phyloP scores from a whole-genome alignment of 2,797 vertebrate genomes.

The Microctenopoma stevenorrisi region DNA sequence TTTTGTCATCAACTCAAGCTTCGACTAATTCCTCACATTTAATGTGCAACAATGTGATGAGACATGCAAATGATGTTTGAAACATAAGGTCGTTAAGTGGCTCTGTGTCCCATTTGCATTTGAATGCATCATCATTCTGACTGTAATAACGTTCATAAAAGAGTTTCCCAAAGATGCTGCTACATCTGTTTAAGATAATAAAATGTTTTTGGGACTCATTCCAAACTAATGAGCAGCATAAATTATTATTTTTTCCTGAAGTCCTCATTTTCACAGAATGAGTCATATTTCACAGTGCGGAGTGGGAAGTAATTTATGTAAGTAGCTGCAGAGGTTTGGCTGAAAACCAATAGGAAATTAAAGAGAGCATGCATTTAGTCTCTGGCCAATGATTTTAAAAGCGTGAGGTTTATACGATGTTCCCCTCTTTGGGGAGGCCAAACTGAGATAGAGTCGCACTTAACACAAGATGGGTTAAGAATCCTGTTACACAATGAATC shows the following conservation, averaged over 20 bases:
- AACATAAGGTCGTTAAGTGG: not conserved
- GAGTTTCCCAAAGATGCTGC: not conserved
- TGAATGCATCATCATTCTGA: not conserved
- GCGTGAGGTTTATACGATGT: slow-evolving; percentile 15
- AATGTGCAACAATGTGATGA: not conserved
- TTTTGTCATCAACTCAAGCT: too few species aligned
- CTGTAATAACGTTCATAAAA: not conserved
- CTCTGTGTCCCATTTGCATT: not conserved
- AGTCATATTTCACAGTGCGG: slow-evolving; percentile 38
- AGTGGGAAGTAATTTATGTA: slow-evolving; percentile 49
- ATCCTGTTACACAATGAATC: slow-evolving; percentile 1
- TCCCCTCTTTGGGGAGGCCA: not conserved
- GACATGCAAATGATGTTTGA: not conserved
- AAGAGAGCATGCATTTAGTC: slow-evolving; percentile 15
- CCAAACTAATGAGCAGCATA: slow-evolving; percentile 23
- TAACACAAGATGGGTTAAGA: not conserved
- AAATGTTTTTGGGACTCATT: not conserved
- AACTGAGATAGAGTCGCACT: not conserved
- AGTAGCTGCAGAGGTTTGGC: slow-evolving; percentile 56
- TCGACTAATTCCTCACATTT: not conserved
- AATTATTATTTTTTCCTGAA: slow-evolving; percentile 7
- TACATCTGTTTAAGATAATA: not conserved
- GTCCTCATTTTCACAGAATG: slow-evolving; percentile 34
- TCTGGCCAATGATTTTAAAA: slow-evolving; percentile 25
- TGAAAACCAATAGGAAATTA: slow-evolving; percentile 36